phyloP scores from a whole-genome alignment of 2,888 invertebrate species.

The Cerceris rybyensis region DNA sequence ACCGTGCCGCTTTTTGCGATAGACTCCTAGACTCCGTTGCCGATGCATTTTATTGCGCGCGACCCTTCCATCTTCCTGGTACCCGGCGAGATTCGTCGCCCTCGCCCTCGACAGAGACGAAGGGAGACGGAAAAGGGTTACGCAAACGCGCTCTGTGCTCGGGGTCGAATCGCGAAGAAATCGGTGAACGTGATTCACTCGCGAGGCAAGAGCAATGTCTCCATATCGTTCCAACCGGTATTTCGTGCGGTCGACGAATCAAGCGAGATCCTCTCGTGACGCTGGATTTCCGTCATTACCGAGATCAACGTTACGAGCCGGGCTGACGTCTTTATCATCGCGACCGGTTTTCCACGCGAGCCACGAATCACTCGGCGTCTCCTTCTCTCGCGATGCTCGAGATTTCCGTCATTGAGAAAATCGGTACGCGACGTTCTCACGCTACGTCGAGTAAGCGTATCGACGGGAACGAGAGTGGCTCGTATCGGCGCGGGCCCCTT shows the following conservation, averaged over 20 bases:
- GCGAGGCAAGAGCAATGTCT: slow-evolving; percentile 46
- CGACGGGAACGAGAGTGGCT: slow-evolving; percentile 22
- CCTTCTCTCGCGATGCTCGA: not conserved
- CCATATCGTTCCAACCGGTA: slow-evolving; percentile 38
- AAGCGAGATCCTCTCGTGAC: slow-evolving; percentile 40
- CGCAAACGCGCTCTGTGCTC: slow-evolving; percentile 55
- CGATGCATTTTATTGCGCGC: too few relatives aligned
- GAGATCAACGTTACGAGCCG: slow-evolving; percentile 11
- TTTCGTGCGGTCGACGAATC: slow-evolving; percentile 43
- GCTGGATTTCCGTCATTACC: slow-evolving; percentile 29
- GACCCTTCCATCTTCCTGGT: too few relatives aligned
- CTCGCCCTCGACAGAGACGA: slow-evolving; percentile 27
- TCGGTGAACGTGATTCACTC: slow-evolving; percentile 52
- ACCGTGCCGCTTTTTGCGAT: too few relatives aligned
- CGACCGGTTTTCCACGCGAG: slow-evolving; percentile 8
- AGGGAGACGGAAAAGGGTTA: slow-evolving; percentile 40
- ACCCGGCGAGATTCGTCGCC: too few relatives aligned
- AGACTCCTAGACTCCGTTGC: not conserved
- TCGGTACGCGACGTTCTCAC: slow-evolving; percentile 29
- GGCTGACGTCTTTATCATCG: slow-evolving; percentile 39
- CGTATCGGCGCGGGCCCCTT: slow-evolving; percentile 20
- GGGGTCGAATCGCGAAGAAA: slow-evolving; percentile 30
- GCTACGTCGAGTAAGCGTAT: slow-evolving; percentile 16
- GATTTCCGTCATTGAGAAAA: slow-evolving; percentile 32
- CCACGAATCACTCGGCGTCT: slow-evolving; percentile 14